phyloP scores from a whole-genome alignment of 1,140 invertebrate genomes.

The Temnothorax nylanderi region DNA sequence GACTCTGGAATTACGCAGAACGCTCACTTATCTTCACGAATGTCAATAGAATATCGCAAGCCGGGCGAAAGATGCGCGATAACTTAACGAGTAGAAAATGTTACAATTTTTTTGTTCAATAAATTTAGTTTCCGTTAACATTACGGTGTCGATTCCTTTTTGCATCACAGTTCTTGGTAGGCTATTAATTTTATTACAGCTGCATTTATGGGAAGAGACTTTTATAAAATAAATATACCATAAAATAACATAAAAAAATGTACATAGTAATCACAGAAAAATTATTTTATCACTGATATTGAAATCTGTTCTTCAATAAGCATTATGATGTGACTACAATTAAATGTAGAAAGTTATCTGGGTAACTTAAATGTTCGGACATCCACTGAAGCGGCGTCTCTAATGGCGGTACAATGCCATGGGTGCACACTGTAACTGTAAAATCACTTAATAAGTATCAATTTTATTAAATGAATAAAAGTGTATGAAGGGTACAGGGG shows the following conservation, averaged over 20 bases:
- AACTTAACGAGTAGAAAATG: constrained; percentile 63
- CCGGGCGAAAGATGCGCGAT: constrained; percentile 74
- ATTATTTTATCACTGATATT: constrained; percentile 52
- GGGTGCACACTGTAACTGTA: constrained; percentile 93
- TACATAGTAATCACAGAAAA: constrained; percentile 42
- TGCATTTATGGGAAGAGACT: neutral
- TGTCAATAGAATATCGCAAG: constrained; percentile 75
- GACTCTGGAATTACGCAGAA: constrained; percentile 39
- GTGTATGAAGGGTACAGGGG: too few relatives aligned
- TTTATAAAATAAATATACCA: constrained; percentile 65
- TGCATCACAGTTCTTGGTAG: neutral
- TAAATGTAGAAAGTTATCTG: constrained; percentile 99
- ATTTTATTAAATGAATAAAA: constrained; percentile 6
- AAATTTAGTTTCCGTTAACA: constrained; percentile 23
- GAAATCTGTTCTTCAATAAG: constrained; percentile 56
- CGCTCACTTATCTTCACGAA: constrained; percentile 57
- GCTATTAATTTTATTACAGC: neutral
- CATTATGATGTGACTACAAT: constrained; percentile 85
- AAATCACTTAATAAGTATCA: constrained; percentile 72
- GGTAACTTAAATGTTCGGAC: constrained; percentile 98
- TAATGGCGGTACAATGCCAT: constrained; percentile 94
- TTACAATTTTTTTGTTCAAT: constrained; percentile 35
- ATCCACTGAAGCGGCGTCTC: constrained; percentile 99
- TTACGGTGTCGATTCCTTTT: neutral
- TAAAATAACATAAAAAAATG: constrained; percentile 52